These are phyloP conservation scores for Chinchilla lanigera DNA, from an alignment of 2,113 vertebrate species.

Conservation along the genomic window DNA sequence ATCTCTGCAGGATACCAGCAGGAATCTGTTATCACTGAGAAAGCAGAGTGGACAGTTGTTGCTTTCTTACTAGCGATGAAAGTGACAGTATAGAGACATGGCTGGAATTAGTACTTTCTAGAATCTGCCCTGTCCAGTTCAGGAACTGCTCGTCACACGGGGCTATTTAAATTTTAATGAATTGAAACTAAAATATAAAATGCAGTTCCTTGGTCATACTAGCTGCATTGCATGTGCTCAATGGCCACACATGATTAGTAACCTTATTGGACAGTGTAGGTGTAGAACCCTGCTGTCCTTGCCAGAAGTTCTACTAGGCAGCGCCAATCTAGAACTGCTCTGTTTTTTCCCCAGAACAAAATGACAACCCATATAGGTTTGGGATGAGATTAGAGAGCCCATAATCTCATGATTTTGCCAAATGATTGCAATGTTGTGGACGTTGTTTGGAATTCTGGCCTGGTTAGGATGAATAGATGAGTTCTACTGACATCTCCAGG, in stretches of 20 bases:
- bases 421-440: neutral
- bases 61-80: neutral
- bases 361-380: neutral
- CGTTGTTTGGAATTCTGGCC: slow-evolving; percentile 39
- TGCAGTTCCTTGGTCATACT: neutral
- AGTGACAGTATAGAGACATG: neutral
- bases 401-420: slow-evolving; percentile 23
- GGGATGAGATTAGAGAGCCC: neutral
- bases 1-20: neutral
- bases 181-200: slow-evolving; percentile 2
- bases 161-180: slow-evolving; percentile 35
- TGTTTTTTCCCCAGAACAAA: slow-evolving; percentile 28
- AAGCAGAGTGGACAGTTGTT: neutral
- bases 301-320: neutral
- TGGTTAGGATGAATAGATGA: neutral
- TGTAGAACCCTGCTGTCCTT: neutral
- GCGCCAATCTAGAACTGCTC: slow-evolving; percentile 1
- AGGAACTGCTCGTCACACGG: neutral
- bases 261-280: neutral
- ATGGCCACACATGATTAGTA: neutral
- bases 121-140: neutral
- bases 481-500: neutral
- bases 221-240: neutral
- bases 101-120: neutral
- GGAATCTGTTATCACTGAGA: neutral